These are phyloP conservation scores for Amphipyra tragopoginis DNA, from an alignment of 2,888 invertebrate species.

Conservation along the genomic window DNA sequence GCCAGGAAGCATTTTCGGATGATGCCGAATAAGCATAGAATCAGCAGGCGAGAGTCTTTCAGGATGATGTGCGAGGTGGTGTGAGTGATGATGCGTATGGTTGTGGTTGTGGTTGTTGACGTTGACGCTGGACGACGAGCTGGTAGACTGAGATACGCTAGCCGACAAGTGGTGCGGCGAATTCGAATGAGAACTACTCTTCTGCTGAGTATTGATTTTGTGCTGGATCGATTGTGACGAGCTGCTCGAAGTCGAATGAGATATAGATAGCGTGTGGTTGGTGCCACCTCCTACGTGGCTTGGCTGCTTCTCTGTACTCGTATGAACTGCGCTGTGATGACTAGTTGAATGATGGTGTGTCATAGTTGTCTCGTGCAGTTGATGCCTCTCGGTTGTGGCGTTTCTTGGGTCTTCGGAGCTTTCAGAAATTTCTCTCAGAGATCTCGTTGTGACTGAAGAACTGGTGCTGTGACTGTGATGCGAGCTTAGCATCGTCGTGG, in stretches of 20 bases:
- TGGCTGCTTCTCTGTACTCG: conserved; percentile 91
- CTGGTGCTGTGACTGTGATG: conserved; percentile 93
- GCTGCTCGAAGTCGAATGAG: conserved; percentile 92
- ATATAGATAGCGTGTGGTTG: conserved; percentile 91
- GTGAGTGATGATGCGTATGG: conserved; percentile 92
- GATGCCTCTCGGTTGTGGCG: conserved; percentile 89
- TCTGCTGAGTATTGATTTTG: conserved; percentile 89
- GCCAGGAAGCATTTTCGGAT: conserved; percentile 88
- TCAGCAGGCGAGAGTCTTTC: conserved; percentile 91
- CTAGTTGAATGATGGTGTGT: conserved; percentile 92
- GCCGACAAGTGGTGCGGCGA: conserved; percentile 89
- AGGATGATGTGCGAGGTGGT: conserved; percentile 91
- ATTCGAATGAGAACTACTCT: conserved; percentile 82
- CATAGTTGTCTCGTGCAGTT: conserved; percentile 91
- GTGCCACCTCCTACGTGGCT: conserved; percentile 87
- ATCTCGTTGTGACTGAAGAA: conserved; percentile 92
- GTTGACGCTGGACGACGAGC: conserved; percentile 88
- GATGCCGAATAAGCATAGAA: conserved; percentile 86
- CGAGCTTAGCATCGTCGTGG: conserved; percentile 92
- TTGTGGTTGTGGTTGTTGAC: conserved; percentile 80
- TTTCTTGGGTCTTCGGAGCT: conserved; percentile 85
- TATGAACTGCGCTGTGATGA: conserved; percentile 91
- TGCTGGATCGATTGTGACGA: conserved; percentile 92
- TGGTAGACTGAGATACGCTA: conserved; percentile 88
- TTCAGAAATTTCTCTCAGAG: conserved; percentile 90